A percentile compares a stretch with the other conserved stretches of the same genome.
Conservation (phyloP, 1,140 invertebrate species). For the Scaptomyza hsui region DNA sequence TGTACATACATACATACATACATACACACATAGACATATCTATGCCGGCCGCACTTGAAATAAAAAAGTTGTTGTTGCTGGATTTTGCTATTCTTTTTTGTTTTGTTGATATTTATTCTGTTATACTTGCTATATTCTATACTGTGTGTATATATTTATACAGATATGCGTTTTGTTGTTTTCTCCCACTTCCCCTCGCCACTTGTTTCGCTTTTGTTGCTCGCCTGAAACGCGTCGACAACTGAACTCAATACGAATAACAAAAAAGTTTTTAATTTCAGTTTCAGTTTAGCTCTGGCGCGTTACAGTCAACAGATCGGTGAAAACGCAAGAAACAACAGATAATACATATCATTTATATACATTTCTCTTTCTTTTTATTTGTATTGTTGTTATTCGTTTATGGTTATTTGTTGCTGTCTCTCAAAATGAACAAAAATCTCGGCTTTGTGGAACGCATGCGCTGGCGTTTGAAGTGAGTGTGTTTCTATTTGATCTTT, state of each 20-base stretch:
- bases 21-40: slow-evolving; percentile 2
- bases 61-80: slow-evolving; percentile 39
- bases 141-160: slow-evolving; percentile 36
- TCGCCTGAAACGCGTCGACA: slow-evolving; percentile 39
- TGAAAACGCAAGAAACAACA: slow-evolving; percentile 8
- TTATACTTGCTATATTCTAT: slow-evolving; percentile 72
- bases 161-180: slow-evolving; percentile 39
- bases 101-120: slow-evolving; percentile 61
- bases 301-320: slow-evolving; percentile 65
- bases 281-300: slow-evolving; percentile 69
- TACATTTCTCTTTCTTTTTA: not conserved
- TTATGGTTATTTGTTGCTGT: slow-evolving; percentile 11
- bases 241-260: slow-evolving; percentile 44
- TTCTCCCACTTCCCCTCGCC: not conserved
- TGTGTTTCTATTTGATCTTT: slow-evolving; percentile 33
- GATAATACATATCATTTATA: not conserved
- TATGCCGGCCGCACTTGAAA: slow-evolving; percentile 56
- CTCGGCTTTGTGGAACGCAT: slow-evolving; percentile 72
- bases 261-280: slow-evolving; percentile 66
- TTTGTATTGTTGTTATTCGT: slow-evolving; percentile 9
- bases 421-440: slow-evolving; percentile 65
- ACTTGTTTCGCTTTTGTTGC: slow-evolving; percentile 46
- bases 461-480: slow-evolving; percentile 78
- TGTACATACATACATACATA: slow-evolving; percentile 18
- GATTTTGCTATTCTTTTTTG: slow-evolving; percentile 42